Evolutionary conservation across 64 coral and sea anemone genomes (phyloP).

Genomic region (Porites lutea): DNA sequence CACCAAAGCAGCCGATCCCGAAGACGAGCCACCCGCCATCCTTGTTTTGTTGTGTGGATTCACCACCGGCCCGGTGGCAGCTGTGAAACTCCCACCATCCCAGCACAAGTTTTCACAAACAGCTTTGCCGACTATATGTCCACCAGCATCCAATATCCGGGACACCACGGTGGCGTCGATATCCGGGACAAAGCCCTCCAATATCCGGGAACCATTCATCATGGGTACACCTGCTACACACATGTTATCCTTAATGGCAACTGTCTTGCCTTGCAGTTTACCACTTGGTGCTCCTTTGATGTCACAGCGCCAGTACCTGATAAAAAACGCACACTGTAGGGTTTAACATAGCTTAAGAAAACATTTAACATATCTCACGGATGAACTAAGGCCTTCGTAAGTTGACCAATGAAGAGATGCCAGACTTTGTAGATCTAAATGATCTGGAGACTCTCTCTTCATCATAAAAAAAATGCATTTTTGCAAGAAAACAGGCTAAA

Average conservation of each 20-base stretch:
- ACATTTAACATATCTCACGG: no score
- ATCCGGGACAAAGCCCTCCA: slow-evolving; percentile 87
- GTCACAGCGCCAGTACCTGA: slow-evolving; percentile 67
- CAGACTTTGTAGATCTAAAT: no score
- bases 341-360: background rate
- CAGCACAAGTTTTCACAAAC: slow-evolving; percentile 87
- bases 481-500: no score
- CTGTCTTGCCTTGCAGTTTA: slow-evolving; percentile 73
- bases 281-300: slow-evolving; percentile 64
- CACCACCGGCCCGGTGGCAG: slow-evolving; percentile 71
- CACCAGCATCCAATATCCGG: slow-evolving; percentile 88
- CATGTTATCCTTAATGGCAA: slow-evolving; percentile 86
- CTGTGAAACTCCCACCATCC: slow-evolving; percentile 74
- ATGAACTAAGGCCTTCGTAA: no score
- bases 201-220: slow-evolving; percentile 76
- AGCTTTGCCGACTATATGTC: slow-evolving; percentile 79
- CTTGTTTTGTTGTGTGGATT: slow-evolving; percentile 68
- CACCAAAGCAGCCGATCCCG: slow-evolving; percentile 84
- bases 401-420: no score
- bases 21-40: slow-evolving; percentile 82
- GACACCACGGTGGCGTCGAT: slow-evolving; percentile 86
- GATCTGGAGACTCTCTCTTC: no score
- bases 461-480: no score
- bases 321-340: background rate
- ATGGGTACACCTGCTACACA: slow-evolving; percentile 80